Conservation (phyloP, 2,888 invertebrate genomes). For the Agrotis exclamationis region DNA sequence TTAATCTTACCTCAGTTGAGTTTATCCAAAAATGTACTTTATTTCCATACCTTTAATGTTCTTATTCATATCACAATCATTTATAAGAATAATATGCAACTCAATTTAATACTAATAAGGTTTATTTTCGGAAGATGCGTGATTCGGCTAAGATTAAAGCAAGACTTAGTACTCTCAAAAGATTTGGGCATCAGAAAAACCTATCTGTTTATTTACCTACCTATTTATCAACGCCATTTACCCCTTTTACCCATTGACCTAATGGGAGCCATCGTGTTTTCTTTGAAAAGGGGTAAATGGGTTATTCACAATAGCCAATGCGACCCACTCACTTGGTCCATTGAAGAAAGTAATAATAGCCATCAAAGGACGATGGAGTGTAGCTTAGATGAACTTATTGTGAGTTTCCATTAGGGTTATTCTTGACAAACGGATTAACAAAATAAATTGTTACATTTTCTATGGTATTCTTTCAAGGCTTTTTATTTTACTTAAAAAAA, state of each 20-base stretch:
- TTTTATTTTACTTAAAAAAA: too few species aligned
- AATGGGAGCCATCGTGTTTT: background rate
- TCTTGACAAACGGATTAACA: constrained; percentile 1
- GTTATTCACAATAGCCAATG: constrained; percentile 4
- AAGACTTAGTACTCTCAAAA: too few species aligned
- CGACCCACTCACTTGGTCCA: background rate
- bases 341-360: constrained; percentile 13
- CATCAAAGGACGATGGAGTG: constrained; percentile 8
- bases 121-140: too few species aligned
- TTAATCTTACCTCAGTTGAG: too few species aligned
- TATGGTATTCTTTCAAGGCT: background rate
- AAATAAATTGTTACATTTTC: constrained; percentile 10
- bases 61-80: too few species aligned
- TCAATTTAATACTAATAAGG: too few species aligned
- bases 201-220: background rate
- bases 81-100: too few species aligned
- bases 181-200: too few species aligned
- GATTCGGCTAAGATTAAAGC: too few species aligned
- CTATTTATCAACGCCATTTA: background rate
- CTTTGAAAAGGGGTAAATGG: too few species aligned
- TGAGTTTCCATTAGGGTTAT: constrained; percentile 28
- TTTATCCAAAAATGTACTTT: too few species aligned
- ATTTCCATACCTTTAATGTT: too few species aligned
- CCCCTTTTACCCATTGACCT: background rate
- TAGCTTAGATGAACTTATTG: constrained; percentile 20